Percentiles rank a stretch among this genome's conserved stretches.
These are phyloP conservation scores for Thysanoteuthis rhombus DNA, from an alignment of 2,888 invertebrate species.

Conservation along the genomic window DNA sequence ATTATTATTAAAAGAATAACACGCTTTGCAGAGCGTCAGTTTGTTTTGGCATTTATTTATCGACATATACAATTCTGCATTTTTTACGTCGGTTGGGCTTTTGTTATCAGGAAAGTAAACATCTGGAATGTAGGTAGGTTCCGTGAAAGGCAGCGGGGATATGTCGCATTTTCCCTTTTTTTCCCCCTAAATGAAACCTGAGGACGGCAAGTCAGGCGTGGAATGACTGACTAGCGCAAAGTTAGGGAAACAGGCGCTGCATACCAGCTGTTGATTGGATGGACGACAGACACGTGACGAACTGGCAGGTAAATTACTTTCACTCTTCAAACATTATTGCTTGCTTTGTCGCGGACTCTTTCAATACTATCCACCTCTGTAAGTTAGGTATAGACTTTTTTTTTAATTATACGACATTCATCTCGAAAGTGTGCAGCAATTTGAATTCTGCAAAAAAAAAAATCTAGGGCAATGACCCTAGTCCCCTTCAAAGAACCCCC, in stretches of 20 bases:
- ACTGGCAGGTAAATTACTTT: neutral
- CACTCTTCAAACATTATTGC: neutral
- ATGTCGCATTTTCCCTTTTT: neutral
- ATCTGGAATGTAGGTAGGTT: neutral
- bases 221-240: neutral
- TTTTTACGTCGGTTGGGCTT: neutral
- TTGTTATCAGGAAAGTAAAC: neutral
- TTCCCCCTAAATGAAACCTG: neutral
- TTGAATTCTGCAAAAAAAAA: no score
- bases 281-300: neutral
- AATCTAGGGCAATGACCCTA: no score
- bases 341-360: neutral
- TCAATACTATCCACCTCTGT: no score
- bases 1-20: neutral
- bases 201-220: neutral
- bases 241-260: neutral
- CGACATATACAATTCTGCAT: neutral
- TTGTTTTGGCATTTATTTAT: neutral
- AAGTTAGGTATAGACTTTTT: no score
- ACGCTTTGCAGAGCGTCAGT: neutral
- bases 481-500: no score
- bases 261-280: neutral
- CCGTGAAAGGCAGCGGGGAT: neutral
- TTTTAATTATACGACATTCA: no score
- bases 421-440: no score